Evolutionary conservation across 2,113 vertebrate species (phyloP), one percentile per base, ranked within the genome.

Genomic region (Dipodomys merriami): DNA sequence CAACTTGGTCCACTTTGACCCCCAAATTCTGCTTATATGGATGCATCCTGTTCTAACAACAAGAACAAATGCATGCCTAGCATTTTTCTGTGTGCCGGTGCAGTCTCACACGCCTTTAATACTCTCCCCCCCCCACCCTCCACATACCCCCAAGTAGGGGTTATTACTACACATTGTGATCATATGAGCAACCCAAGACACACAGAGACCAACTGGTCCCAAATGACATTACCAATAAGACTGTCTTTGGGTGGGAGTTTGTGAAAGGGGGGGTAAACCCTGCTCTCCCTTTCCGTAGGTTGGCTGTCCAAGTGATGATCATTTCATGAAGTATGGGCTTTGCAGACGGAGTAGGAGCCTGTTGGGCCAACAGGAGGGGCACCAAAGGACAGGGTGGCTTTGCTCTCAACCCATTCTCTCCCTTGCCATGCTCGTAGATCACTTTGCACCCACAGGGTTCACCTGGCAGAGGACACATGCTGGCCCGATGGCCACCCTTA

Each of bases 311-410:
- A 6, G n/a, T 2, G 80, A 39, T 0, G 1, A 16, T 35, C 65
- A 62, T 71, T n/a, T 19, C 13, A 12, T 60, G 23, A 64, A 16
- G n/a, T 39, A 80, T 23, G 67, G 71, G 67, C 30, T 91, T 90
- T 73, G 65, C 30, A 89, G 84, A 60, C 74, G 71, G 84, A 94
- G 57, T 23, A 90, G 73, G 73, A 91, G 79, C 35, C 82, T 65
- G 29, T 46, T 27, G 5, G 20, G 19, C 33, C 62, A 49, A 29
- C 49, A 68, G 25, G 29, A 68, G 53, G 7, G 72, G 57, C 29
- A 39, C 15, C 57, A 33, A 39, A 49, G 10, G 49, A 11, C 1
- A 7, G 49, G 5, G 6, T 53, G n/a, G 20, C 29, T 13, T 4
- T 62, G 49, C 19, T 7, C 18, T 60, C 6, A 39, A 18, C 39